Percentiles rank a stretch among this genome's conserved stretches.
Conservation (phyloP, 2,888 invertebrate genomes). For the Acleris emargana region DNA sequence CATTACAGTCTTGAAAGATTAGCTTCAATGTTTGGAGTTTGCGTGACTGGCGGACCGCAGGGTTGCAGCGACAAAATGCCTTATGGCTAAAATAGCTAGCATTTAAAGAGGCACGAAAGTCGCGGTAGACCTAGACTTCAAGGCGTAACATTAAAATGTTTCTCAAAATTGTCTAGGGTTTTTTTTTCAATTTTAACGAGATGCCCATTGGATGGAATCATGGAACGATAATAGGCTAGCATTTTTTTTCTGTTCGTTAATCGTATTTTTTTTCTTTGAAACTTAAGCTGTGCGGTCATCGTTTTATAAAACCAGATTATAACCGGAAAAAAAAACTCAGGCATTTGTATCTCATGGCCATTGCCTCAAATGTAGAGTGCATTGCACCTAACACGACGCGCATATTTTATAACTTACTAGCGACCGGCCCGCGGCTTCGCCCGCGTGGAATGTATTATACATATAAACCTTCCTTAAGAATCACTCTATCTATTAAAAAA, state of each 20-base stretch:
- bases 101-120: not conserved
- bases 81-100: conserved; percentile 35
- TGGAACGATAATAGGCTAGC: no score
- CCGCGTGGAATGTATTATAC: no score
- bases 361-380: conserved; percentile 38
- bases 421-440: no score
- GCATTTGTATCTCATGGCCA: conserved; percentile 33
- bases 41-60: conserved; percentile 46
- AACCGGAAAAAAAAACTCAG: conserved; percentile 24
- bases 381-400: conserved; percentile 41
- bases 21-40: conserved; percentile 36
- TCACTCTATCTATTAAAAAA: no score
- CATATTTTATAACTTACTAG: conserved; percentile 44
- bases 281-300: not conserved
- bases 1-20: conserved; percentile 29
- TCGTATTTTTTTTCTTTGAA: no score
- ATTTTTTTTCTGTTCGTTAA: no score
- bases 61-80: conserved; percentile 46
- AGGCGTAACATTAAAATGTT: no score
- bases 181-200: no score
- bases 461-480: no score
- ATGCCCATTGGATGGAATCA: no score
- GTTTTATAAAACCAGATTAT: conserved; percentile 20
- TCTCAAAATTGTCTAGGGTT: no score
- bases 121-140: not conserved